Evolutionary conservation across 2,888 invertebrate genomes (phyloP), one percentile per base, ranked within the genome.

Genomic region (Synanthedon myopaeformis): DNA sequence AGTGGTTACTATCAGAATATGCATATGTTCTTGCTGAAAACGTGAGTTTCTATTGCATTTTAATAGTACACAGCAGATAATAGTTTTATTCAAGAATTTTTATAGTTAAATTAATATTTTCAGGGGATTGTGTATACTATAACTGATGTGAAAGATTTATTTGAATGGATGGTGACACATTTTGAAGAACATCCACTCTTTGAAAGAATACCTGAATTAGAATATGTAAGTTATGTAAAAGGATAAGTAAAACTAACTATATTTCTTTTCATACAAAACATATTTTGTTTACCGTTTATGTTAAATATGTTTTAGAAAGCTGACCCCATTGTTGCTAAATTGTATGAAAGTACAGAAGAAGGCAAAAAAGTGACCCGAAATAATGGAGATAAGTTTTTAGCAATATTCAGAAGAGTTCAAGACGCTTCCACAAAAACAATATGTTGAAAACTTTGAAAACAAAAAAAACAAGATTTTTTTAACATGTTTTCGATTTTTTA

Each of bases 361-460:
- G 99, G 99, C 0, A 94, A 98, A 77, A 99, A 99, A 87, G 99
- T 99, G 0, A 93, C 96, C 1, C 90, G 99, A 66, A 98, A 98
- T 78, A 93, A 94, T 63, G 99, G 99, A 49, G 92, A 94, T 52
- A 98, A 98, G 81, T 98, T 92, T 89, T 80, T 97, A 57, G 98
- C 99, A 54, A 94, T 97, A 54, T 99, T 95, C 75, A 89, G 90
- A 72, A 90, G 97, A 72, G 86, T 84, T 58, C 51, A 72, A 53
- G 80, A 81, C 62, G 65, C 58, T 55, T 58, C 61, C 59, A 56
- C 54, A 58, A 53, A 53, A 35, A 35, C 35, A 35, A 35, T 35
- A 45, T 45, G 12, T 45, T 45, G 45, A 45, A 14, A 45, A 6
- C 3, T 45, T 11, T 0, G 35, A 5, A 1, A 23, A 23, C 23